Evolutionary conservation across 2,797 vertebrate genomes (phyloP).

Genomic region (Diglossa cyanea): DNA sequence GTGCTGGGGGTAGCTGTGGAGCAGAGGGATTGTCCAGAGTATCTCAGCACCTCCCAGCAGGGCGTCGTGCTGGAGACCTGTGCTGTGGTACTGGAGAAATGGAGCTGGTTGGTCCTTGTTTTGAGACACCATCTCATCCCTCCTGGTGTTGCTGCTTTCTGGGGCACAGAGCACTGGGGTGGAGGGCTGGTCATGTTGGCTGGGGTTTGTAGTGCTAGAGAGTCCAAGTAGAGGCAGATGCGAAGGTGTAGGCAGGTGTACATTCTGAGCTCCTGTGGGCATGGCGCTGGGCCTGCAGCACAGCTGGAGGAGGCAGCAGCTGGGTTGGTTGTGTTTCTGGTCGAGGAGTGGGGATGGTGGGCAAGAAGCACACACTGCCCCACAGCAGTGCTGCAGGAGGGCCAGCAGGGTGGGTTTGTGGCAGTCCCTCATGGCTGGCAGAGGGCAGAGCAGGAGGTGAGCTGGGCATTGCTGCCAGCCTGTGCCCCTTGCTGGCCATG

Average conservation of each 20-base stretch:
- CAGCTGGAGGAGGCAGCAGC: not conserved
- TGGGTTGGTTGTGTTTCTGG: fast-evolving
- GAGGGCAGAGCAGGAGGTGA: not conserved
- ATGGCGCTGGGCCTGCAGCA: fast-evolving
- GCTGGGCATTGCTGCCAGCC: not conserved
- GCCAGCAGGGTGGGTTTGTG: fast-evolving
- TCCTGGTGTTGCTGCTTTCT: not conserved
- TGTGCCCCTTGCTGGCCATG: fast-evolving
- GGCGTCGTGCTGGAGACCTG: fast-evolving
- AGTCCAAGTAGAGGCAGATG: fast-evolving
- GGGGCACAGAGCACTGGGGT: not conserved
- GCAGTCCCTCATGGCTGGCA: fast-evolving
- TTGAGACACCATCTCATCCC: not conserved
- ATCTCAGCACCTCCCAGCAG: fast-evolving
- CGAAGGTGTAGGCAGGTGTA: not conserved
- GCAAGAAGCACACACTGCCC: fast-evolving
- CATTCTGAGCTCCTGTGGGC: fast-evolving
- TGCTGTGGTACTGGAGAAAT: not conserved
- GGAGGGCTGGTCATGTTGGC: not conserved
- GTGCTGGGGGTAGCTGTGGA: fast-evolving
- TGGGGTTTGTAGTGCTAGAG: not conserved
- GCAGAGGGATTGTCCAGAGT: not conserved
- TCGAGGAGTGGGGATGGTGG: fast-evolving
- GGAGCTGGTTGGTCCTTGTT: not conserved
- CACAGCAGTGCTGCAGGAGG: not conserved